phyloP scores from a whole-genome alignment of 2,113 vertebrate genomes.

The Amblyornis subalaris region DNA sequence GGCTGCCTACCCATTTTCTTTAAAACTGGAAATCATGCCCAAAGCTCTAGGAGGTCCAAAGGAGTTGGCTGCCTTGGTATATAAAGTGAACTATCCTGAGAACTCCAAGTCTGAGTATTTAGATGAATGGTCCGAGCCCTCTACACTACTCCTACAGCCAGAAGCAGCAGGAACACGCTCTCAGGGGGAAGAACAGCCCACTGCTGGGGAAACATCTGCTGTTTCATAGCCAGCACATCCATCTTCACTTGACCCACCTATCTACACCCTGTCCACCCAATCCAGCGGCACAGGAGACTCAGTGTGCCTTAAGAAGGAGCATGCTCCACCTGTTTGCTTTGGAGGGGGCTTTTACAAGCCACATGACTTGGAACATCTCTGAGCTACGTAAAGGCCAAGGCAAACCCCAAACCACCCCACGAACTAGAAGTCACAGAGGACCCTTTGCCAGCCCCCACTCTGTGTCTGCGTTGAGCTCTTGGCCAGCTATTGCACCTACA shows the following conservation, averaged over 20 bases:
- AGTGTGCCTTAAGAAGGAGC: neutral
- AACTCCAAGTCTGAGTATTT: neutral
- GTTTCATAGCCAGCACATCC: neutral
- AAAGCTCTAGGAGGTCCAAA: neutral
- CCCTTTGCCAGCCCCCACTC: neutral
- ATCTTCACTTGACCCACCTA: neutral
- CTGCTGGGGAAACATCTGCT: neutral
- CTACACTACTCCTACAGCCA: neutral
- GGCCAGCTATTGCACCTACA: neutral
- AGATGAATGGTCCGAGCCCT: neutral
- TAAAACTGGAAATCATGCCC: neutral
- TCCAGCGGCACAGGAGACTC: accelerated
- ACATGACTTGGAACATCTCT: neutral
- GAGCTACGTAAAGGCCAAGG: neutral
- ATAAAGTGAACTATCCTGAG: neutral
- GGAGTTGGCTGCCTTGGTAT: neutral
- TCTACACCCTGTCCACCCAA: neutral
- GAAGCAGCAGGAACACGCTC: neutral
- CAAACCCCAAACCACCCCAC: neutral
- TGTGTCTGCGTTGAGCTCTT: neutral
- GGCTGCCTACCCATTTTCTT: neutral
- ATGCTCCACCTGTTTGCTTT: neutral
- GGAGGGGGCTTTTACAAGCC: neutral
- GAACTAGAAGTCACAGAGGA: neutral
- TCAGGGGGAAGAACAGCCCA: neutral